Evolutionary conservation across 2,888 invertebrate genomes (phyloP), one percentile per base, ranked within the genome.

Genomic region (Saturnia pavonia): DNA sequence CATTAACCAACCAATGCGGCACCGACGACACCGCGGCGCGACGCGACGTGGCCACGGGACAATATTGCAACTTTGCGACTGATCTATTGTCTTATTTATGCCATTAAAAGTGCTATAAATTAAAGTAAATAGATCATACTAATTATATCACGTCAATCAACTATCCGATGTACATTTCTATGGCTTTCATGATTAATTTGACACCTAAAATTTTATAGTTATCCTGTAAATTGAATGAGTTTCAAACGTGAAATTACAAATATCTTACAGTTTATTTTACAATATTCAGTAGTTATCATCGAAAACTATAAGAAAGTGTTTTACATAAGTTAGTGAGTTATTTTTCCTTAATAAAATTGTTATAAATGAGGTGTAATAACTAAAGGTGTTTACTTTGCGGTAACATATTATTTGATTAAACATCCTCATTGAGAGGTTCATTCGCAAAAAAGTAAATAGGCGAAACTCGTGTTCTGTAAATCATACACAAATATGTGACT

Each of bases 1-100:
- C 88, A 89, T 90, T 88, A 88, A 84, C 79, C 78, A 72, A 81
- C 34, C 86, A 85, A 86, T 90, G 89, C 89, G 84, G 60, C 48
- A 14, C 43, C 34, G 34, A 34, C 34, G n/a, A n/a, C n/a, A n/a
- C n/a, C 19, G 51, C 51, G 51, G 51, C 51, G 48, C 48, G 16
- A 12, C 43, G 43, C 9, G 27, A 27, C 57, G 57, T 60, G 25
- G 57, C 27, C 27, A 63, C 19, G 48, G 63, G 42, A 69, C 69
- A n/a, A 51, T 66, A 66, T 66, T 65, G 69, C 69, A 40, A 63
- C 51, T 69, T 66, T 66, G 65, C 69, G 65, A 60, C 25, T 14
- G 57, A 54, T 54, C 12, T 60, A 60, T 60, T 54, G 19, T 3
- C 14, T 60, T 60, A 27, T 27, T 60, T 54, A 54, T 54, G 22